Evolutionary conservation across 2,113 vertebrate species (phyloP).

Genomic region (Phaetusa simplex): DNA sequence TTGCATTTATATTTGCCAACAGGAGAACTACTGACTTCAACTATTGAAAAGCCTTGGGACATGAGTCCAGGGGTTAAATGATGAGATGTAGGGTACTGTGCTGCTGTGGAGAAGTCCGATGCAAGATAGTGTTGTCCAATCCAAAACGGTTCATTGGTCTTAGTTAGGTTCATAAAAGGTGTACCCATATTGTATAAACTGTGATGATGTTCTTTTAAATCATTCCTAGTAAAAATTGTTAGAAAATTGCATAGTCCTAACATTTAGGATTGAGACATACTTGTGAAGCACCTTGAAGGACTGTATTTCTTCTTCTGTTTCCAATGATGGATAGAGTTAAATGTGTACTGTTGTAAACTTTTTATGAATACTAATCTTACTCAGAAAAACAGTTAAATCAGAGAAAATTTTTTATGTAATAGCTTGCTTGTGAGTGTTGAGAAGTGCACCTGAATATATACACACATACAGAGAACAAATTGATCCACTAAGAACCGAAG

Average conservation of each 20-base stretch:
- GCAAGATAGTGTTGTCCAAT: background rate
- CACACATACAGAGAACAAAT: background rate
- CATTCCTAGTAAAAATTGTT: background rate
- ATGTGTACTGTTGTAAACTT: background rate
- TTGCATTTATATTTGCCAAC: slow-evolving; percentile 10
- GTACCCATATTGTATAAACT: background rate
- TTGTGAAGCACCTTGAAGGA: background rate
- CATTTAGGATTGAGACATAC: background rate
- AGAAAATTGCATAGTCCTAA: background rate
- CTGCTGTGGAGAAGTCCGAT: background rate
- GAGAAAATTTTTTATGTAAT: background rate
- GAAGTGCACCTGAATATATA: background rate
- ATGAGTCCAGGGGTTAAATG: background rate
- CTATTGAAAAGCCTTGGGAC: background rate
- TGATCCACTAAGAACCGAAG: background rate
- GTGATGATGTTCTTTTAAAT: background rate
- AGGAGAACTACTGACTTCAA: background rate
- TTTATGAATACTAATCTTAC: background rate
- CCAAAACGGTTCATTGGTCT: background rate
- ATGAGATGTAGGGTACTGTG: background rate
- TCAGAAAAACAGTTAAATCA: background rate
- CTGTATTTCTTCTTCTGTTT: background rate
- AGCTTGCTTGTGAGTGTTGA: background rate
- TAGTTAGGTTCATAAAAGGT: background rate
- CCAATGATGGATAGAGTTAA: background rate